A percentile compares a stretch with the other conserved stretches of the same genome.
These are phyloP conservation scores for Gryllus longicercus DNA, from an alignment of 2,888 invertebrate species.

Conservation along the genomic window DNA sequence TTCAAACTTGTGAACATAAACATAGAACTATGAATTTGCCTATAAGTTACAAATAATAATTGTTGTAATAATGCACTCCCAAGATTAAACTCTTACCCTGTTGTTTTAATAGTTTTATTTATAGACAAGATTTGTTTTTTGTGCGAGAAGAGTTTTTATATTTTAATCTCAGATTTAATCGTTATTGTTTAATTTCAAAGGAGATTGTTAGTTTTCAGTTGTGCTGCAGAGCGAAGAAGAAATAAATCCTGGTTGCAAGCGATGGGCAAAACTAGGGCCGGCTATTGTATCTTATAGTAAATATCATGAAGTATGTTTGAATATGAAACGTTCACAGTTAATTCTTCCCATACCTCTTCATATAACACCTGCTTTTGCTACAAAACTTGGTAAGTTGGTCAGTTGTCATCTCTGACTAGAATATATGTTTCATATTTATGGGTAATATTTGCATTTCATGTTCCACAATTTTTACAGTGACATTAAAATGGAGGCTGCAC, in stretches of 20 bases:
- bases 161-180: background rate
- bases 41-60: no score
- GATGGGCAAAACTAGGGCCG: conserved; percentile 47
- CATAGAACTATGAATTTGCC: no score
- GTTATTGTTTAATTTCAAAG: conserved; percentile 20
- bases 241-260: conserved; percentile 52
- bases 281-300: conserved; percentile 73
- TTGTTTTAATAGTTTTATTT: conserved; percentile 21
- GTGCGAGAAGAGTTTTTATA: conserved; percentile 3
- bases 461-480: conserved; percentile 58
- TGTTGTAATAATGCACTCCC: no score
- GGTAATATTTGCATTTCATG: background rate
- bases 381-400: conserved; percentile 66
- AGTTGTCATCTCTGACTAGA: background rate
- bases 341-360: conserved; percentile 91
- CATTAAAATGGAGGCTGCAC: conserved; percentile 88
- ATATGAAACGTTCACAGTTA: conserved; percentile 81
- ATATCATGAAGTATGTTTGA: conserved; percentile 89
- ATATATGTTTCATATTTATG: no score
- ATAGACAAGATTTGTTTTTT: no score
- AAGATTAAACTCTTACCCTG: background rate
- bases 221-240: conserved; percentile 93
- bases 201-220: conserved; percentile 64
- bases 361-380: conserved; percentile 92
- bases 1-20: no score